phyloP scores from a whole-genome alignment of 30 jellyfish, hydroid and myxozoan genomes.

The Pelagia noctiluca region DNA sequence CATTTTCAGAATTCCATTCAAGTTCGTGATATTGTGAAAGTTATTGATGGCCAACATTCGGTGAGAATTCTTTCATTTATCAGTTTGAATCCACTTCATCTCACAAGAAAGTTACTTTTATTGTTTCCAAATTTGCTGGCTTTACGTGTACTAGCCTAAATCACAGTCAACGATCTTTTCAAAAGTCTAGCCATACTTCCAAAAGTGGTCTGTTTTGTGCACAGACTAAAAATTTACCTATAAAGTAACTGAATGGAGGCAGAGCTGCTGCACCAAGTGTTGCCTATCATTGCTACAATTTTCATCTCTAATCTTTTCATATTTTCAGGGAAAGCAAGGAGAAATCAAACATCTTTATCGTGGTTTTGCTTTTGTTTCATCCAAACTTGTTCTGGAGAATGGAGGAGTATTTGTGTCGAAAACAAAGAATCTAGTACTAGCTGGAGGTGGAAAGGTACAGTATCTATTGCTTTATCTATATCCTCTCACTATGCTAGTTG shows the following conservation, averaged over 20 bases:
- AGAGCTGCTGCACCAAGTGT: no score
- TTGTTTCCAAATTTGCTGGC: no score
- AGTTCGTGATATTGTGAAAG: slow-evolving; percentile 93
- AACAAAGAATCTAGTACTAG: slow-evolving; percentile 84
- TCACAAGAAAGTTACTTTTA: neutral
- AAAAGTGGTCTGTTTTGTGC: no score
- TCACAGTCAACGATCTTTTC: no score
- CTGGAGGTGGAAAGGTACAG: slow-evolving; percentile 96
- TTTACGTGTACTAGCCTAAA: no score
- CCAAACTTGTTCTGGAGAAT: slow-evolving; percentile 90
- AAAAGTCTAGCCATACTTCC: no score
- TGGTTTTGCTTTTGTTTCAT: slow-evolving; percentile 92
- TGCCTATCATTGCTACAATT: neutral
- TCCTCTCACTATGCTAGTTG: no score
- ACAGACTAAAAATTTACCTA: no score
- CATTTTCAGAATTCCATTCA: slow-evolving; percentile 80
- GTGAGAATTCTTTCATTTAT: slow-evolving; percentile 36
- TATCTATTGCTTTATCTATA: no score
- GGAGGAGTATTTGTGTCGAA: slow-evolving; percentile 96
- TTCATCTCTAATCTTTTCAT: neutral
- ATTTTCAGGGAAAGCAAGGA: slow-evolving; percentile 91
- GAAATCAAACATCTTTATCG: slow-evolving; percentile 95
- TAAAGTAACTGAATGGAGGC: no score
- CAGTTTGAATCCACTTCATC: neutral
- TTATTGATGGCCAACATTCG: slow-evolving; percentile 92